These are phyloP conservation scores for Pantherophis vulpinus DNA, from an alignment of 2,797 vertebrate genomes.

Conservation along the genomic window DNA sequence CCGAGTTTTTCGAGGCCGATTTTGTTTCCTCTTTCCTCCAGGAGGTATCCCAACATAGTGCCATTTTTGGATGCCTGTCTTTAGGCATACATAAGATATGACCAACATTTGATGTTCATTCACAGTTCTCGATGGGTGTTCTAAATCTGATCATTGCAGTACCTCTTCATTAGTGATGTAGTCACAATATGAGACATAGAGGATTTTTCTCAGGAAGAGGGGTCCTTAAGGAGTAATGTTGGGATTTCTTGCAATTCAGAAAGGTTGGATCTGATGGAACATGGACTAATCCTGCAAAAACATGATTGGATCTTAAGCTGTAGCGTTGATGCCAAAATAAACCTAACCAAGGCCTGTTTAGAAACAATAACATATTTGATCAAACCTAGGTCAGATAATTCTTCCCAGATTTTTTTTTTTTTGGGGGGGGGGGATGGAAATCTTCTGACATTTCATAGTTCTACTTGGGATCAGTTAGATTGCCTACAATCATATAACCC, in stretches of 20 bases:
- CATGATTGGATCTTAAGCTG: background rate
- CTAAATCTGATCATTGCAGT: background rate
- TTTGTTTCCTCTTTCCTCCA: background rate
- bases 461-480: background rate
- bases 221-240: background rate
- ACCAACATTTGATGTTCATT: background rate
- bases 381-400: background rate
- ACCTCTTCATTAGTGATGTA: background rate
- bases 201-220: background rate
- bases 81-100: background rate
- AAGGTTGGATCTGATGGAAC: background rate
- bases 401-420: background rate
- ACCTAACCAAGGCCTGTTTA: background rate
- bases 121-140: background rate
- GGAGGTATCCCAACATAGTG: background rate
- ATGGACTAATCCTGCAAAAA: background rate
- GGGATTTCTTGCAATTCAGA: background rate
- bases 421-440: background rate
- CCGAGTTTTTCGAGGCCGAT: background rate
- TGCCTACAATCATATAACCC: background rate
- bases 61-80: background rate
- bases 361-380: background rate
- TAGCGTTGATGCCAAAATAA: background rate
- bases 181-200: background rate
- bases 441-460: background rate